Evolutionary conservation across 2,113 vertebrate species (phyloP), one percentile per base, ranked within the genome.

Genomic region (Aepyceros melampus): DNA sequence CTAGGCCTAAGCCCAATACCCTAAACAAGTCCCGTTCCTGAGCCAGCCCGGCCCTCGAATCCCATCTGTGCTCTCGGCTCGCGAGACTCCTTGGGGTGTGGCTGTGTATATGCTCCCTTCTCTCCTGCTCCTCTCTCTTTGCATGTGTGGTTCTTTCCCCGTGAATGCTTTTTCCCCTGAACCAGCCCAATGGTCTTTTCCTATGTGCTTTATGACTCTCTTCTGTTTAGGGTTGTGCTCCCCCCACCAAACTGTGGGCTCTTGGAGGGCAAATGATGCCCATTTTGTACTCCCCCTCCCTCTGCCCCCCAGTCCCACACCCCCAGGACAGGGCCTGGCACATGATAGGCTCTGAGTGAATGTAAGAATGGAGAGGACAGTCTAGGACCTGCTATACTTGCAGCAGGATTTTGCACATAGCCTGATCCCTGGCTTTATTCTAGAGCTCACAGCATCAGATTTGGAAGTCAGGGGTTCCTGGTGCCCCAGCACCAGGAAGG

Each of bases 391-490:
- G 3, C 33, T 19, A 23, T 1, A 2, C 29, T 49, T 6, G 2
- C 7, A 60, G 79, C 29, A 33, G 36, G 76, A 29, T 49, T 76
- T 33, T n/a, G 91, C 87, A 43, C 23, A 45, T 12, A 95, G 33
- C 19, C 78, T 78, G 13, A 12, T 36, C 23, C 12, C 51, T 49
- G 49, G 71, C 27, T 62, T 51, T 29, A 1, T 25, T 43, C 29
- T 53, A 43, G 78, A 36, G 29, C 83, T 87, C 4, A 8, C 2
- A 47, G n/a, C 49, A 9, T 25, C 49, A 36, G 51, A 62, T 25
- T 87, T 95, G 76, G 67, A 91, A 67, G 36, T 83, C 8, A 8
- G 12, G 89, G 88, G 43, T 25, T 94, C 78, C 23, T 33, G 55
- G 55, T 3, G 29, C 71, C 58, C 43, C 16, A 31, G 84, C 23